Base-by-base conservation (phyloP, 2,888 invertebrate species). In the Eristalis arbustorum region DNA sequence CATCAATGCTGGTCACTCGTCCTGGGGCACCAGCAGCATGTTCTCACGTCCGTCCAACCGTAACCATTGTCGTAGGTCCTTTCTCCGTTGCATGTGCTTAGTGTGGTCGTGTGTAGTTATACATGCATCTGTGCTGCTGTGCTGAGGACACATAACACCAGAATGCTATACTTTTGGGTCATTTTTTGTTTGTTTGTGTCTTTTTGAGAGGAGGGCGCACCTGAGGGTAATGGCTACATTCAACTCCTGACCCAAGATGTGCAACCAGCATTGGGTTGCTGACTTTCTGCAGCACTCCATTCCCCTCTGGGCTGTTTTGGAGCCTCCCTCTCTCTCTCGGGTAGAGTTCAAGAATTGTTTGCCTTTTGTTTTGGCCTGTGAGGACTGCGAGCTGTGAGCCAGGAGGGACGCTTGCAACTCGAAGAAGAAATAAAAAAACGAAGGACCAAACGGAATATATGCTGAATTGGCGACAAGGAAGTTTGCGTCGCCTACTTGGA, bases 41-140 rank as follows among this genome's bases (percentile, higher is more conserved):
- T 69, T 75, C 69, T 64, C 40, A 31, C 69, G 68, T 66, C 42
- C 69, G 57, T 57, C 64, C 80, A 69, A 69, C 74, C 74, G 75
- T 75, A 69, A 49, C 80, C 80, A 81, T 81, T 81, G 80, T 81
- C 80, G 80, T 81, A 81, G 80, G 80, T 81, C 80, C 80, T 81
- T 66, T 57, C 56, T 31, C 11, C 31, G 11, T 2, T 42, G 67
- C 25, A 18, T 34, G 22, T 37, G n/a, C 18, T 34, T 8, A 18
- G 23, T n/a, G 18, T 61, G 28, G 57, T 23, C 56, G 49, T 23
- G 49, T 42, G 68, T 34, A 34, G 34, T 25, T 61, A 31, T 59
- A 49, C 66, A 37, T 57, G 61, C 10, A 40, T 34, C 42, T 71
- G 57, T 23, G n/a, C n/a, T n/a, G n/a, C n/a, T n/a, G 66, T 57